Base-by-base conservation (phyloP, 2,888 invertebrate genomes). In the Campoletis raptor region DNA sequence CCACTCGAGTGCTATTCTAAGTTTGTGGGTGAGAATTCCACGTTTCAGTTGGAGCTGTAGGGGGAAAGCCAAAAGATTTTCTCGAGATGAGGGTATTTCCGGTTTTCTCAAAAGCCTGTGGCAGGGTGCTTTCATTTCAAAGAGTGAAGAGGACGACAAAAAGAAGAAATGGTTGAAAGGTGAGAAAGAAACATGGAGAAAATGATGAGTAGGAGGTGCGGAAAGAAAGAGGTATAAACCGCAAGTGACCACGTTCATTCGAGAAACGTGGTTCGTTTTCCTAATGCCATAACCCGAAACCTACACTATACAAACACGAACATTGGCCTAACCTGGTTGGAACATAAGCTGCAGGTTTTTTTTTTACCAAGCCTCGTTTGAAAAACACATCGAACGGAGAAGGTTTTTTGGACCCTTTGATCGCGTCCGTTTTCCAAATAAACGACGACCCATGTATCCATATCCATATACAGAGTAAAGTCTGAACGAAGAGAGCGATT, bases 221-320 rank as follows among this genome's bases (percentile, higher is more conserved):
- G 40, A 73, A 72, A 45, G 42, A 52, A 37, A 40, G 21, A 77
- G 78, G 79, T 69, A 83, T 30, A 81, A 72, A 83, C 72, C 83
- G 70, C 73, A 80, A 74, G 48, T 79, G 84, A 79, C 57, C 85
- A 77, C 85, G 82, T 88, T 81, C 54, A 61, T 80, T 79, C 57
- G 83, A 82, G 66, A 66, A 83, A 81, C 84, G 81, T 86, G 70
- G 83, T 66, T 72, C 78, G 82, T 81, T 83, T 83, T 66, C 48
- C 64, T 52, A 79, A 83, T 77, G 66, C 81, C 70, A 77, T 80
- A 80, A 79, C 69, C 70, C 69, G 67, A 66, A 18, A 57, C 15
- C 42, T 24, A 30, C 64, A 64, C 84, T 61, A 54, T 64, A 66
- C 37, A 67, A 67, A 78, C 67, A 67, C 21, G 24, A 40, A 52